Conservation (phyloP, 1,140 invertebrate species). For the Pseudomyrmex cubaensis region DNA sequence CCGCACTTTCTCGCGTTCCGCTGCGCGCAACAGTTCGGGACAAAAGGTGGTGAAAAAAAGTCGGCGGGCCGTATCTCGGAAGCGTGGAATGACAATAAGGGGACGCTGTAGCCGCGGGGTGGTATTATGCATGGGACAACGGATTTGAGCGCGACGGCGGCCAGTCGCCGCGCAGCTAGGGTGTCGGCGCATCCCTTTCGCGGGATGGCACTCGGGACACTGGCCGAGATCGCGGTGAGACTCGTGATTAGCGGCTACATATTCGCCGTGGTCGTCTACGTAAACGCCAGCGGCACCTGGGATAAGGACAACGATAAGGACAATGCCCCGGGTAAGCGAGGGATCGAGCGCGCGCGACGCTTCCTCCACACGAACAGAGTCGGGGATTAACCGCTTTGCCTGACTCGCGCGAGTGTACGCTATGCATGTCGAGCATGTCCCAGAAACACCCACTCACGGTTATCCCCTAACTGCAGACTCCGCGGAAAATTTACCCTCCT, state of each 20-base stretch:
- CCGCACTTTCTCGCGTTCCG: constrained; percentile 23
- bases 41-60: not conserved
- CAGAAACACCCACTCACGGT: not conserved
- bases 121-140: constrained; percentile 74
- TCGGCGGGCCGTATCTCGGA: constrained; percentile 30
- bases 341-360: constrained; percentile 2
- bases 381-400: constrained; percentile 34
- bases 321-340: constrained; percentile 81
- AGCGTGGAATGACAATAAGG: constrained; percentile 81
- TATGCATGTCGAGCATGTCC: constrained; percentile 12
- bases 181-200: constrained; percentile 62
- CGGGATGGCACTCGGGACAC: constrained; percentile 79
- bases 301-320: constrained; percentile 83
- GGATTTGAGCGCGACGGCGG: constrained; percentile 72
- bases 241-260: constrained; percentile 78
- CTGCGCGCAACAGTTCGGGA: constrained; percentile 9
- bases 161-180: constrained; percentile 48
- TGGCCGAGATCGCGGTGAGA: constrained; percentile 76
- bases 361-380: constrained; percentile 13
- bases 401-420: constrained; percentile 8
- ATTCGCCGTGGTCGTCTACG: constrained; percentile 77
- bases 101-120: constrained; percentile 63
- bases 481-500: not conserved
- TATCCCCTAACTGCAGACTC: not conserved
- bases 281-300: constrained; percentile 81